A percentile compares a stretch with the other conserved stretches of the same genome.
phyloP scores from a whole-genome alignment of 2,888 invertebrate species.

The Marronus borbonicus region DNA sequence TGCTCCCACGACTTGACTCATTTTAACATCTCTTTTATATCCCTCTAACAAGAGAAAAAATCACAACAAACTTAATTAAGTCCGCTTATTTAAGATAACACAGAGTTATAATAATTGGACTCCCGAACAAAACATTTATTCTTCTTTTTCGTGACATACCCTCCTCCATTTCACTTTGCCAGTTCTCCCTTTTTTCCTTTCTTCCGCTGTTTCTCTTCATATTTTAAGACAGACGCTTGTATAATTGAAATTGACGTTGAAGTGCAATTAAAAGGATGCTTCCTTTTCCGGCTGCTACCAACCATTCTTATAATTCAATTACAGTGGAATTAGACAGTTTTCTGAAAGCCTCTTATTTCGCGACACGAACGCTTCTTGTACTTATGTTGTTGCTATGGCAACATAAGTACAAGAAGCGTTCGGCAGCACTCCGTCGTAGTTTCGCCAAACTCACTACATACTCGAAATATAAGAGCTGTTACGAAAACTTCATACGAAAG shows the following conservation, averaged over 20 bases:
- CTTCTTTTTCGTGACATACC: slow-evolving; percentile 23
- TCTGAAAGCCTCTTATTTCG: slow-evolving; percentile 46
- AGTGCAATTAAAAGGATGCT: slow-evolving; percentile 47
- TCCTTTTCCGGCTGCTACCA: slow-evolving; percentile 29
- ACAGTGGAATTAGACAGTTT: slow-evolving; percentile 47
- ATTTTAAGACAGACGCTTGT: slow-evolving; percentile 43
- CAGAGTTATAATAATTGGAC: slow-evolving; percentile 42
- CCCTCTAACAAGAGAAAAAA: slow-evolving; percentile 19
- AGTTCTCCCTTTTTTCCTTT: slow-evolving; percentile 26
- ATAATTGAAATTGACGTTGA: slow-evolving; percentile 48
- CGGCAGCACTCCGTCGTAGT: not conserved
- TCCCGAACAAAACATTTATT: slow-evolving; percentile 38
- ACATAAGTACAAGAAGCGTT: no score
- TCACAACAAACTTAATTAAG: slow-evolving; percentile 39
- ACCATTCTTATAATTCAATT: slow-evolving; percentile 50
- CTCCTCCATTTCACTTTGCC: slow-evolving; percentile 21
- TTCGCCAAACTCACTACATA: not conserved
- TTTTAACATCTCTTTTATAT: slow-evolving; percentile 18
- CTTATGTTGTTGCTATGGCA: slow-evolving; percentile 1
- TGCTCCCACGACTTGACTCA: not conserved
- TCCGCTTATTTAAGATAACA: slow-evolving; percentile 42
- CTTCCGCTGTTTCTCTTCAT: slow-evolving; percentile 16
- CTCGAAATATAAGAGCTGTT: slow-evolving; percentile 40
- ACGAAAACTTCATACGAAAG: slow-evolving; percentile 49
- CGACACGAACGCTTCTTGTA: slow-evolving; percentile 20